Base-by-base conservation (phyloP, 92 coral and sea anemone genomes). In the Zoanthus gigantus region DNA sequence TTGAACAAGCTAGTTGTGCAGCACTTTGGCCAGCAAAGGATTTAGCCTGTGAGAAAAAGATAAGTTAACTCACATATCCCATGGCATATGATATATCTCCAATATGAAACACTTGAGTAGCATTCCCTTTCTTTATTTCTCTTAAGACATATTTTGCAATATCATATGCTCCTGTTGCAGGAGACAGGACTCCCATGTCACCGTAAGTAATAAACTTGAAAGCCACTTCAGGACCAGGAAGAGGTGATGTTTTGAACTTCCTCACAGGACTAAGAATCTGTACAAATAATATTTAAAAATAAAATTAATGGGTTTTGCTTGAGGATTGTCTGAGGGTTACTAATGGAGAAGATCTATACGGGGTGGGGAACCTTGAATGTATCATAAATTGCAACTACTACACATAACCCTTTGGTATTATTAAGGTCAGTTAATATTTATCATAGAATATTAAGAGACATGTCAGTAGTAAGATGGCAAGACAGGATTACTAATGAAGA, bases 51-150 rank as follows among this genome's bases (percentile, higher is more conserved):
- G 65, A 9, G 1, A 57, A 11, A 57, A 16, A 5, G 4, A n/a
- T 16, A 23, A 15, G 12, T 23, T 30, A 31, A 78, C 98, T 89
- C 82, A 95, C 98, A 71, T 79, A 87, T 69, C 98, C 98, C 88
- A 91, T 65, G 18, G 98, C 98, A 81, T 95, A 95, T 10, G 98
- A 95, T 52, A 95, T 95, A 74, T 95, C 98, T 68, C 98, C 98
- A 61, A 91, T 89, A 67, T 95, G 98, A 85, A 95, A 95, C 16
- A 93, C 90, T 16, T 93, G 84, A 6, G 93, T 82, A 32, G 88
- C 88, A 47, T 89, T 84, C 29, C 96, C 93, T 9, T 93, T 72
- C 71, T 80, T 68, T n/a, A 91, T 95, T 73, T 95, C 98, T 63
- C 90, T 91, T 68, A 93, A 68, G 79, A 93, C 86, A 79, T 89